Percentiles rank a stretch among this genome's conserved stretches.
phyloP scores from a whole-genome alignment of 35 echinoderm and acorn worm species.

The Acanthaster planci region DNA sequence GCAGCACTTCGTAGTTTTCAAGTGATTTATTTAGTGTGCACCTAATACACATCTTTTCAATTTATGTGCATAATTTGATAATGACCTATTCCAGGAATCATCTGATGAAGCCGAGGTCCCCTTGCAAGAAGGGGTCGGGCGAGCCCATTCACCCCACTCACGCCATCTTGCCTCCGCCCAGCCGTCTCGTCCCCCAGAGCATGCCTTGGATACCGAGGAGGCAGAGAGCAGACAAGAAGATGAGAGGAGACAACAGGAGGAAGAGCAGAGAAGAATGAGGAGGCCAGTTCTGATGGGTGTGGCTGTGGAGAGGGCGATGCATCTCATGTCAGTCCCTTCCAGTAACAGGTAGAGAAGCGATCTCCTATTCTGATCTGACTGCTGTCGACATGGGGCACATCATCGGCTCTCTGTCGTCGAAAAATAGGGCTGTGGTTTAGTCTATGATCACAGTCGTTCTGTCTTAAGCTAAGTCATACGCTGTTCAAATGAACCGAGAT shows the following conservation, averaged over 20 bases:
- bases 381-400: no score
- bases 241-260: conserved; percentile 21
- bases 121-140: not conserved
- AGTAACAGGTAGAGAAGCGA: conserved; percentile 35
- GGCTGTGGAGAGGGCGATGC: conserved; percentile 74
- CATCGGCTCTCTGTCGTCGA: no score
- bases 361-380: no score
- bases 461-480: no score
- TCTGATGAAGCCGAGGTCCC: not conserved
- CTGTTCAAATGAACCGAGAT: no score
- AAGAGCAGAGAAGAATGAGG: conserved; percentile 17
- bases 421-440: no score
- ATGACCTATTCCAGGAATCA: not conserved
- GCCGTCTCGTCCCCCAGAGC: not conserved
- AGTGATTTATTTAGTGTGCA: no score
- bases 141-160: not conserved
- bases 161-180: not conserved
- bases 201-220: not conserved
- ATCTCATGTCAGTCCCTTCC: conserved; percentile 34
- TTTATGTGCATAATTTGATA: no score
- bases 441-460: no score
- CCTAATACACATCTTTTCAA: no score
- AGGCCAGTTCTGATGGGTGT: conserved; percentile 60
- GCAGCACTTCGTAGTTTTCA: no score
- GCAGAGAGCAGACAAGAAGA: conserved; percentile 25